Evolutionary conservation across 2,888 invertebrate genomes (phyloP).

Genomic region (Malthinus seriepunctatus): DNA sequence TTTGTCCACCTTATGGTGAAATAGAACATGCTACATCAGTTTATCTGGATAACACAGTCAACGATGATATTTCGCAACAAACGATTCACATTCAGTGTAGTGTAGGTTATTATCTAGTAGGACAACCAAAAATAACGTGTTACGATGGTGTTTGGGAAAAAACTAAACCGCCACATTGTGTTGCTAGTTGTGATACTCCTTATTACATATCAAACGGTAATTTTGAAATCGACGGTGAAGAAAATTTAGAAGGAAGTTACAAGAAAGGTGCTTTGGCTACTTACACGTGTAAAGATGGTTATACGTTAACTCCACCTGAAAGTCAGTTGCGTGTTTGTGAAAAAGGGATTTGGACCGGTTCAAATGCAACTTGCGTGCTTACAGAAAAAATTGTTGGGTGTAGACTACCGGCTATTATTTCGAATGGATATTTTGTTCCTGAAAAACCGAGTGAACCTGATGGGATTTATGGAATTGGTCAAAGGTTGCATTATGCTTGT

Average conservation of each 20-base stretch:
- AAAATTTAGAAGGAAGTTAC: conserved; percentile 40
- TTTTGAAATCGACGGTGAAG: conserved; percentile 42
- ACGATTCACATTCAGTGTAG: conserved; percentile 43
- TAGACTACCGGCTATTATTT: conserved; percentile 43
- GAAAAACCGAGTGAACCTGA: conserved; percentile 38
- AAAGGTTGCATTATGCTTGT: conserved; percentile 50
- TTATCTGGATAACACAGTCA: conserved; percentile 23
- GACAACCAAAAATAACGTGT: conserved; percentile 47
- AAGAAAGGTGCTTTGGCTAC: conserved; percentile 48
- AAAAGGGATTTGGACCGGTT: conserved; percentile 53
- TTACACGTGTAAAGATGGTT: conserved; percentile 48
- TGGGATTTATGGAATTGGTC: conserved; percentile 39
- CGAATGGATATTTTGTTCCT: conserved; percentile 50
- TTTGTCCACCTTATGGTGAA: conserved; percentile 40
- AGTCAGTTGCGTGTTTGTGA: conserved; percentile 50
- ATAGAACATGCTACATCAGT: conserved; percentile 39
- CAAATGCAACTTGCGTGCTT: conserved; percentile 44
- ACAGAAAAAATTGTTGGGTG: conserved; percentile 40
- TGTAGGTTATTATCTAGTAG: conserved; percentile 47
- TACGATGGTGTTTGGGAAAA: conserved; percentile 48
- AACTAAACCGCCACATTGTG: conserved; percentile 39
- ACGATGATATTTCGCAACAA: conserved; percentile 20
- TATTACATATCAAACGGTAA: conserved; percentile 47
- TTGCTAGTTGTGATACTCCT: conserved; percentile 45
- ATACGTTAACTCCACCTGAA: conserved; percentile 43